These are phyloP conservation scores for Eupithecia tripunctaria DNA, from an alignment of 2,888 invertebrate genomes.

Conservation along the genomic window DNA sequence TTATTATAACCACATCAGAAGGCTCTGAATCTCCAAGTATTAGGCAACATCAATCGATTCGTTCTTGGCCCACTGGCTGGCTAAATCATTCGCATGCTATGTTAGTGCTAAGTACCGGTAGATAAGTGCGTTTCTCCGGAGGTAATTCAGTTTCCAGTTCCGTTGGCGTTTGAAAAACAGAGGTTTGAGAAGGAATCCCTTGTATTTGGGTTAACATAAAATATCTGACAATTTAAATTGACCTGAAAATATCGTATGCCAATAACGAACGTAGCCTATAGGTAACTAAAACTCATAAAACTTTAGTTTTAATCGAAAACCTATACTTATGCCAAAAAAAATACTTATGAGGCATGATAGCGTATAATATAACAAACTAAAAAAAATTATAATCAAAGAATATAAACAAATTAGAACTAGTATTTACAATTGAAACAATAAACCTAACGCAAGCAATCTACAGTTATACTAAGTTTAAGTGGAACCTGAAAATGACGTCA, in stretches of 20 bases:
- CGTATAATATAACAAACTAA: neutral
- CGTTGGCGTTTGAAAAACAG: neutral
- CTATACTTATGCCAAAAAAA: no score
- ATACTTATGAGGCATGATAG: neutral
- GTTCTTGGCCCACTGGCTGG: slow-evolving; percentile 27
- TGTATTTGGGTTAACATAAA: neutral
- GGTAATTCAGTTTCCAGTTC: neutral
- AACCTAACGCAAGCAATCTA: no score
- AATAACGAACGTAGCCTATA: no score
- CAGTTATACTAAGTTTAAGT: no score
- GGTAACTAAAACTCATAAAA: no score
- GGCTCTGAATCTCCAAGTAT: slow-evolving; percentile 17
- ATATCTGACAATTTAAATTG: no score
- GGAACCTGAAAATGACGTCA: neutral
- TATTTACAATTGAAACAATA: no score
- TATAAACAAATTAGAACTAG: no score
- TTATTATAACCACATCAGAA: slow-evolving; percentile 17
- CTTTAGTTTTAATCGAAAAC: no score
- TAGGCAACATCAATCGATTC: slow-evolving; percentile 18
- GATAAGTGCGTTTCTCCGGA: neutral
- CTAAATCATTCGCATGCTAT: slow-evolving; percentile 22
- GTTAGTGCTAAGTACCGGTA: neutral
- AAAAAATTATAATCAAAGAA: no score
- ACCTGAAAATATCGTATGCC: no score
- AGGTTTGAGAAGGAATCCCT: neutral